Evolutionary conservation across 2,888 invertebrate genomes (phyloP), one percentile per base, ranked within the genome.

Genomic region (Julus scandinavius): DNA sequence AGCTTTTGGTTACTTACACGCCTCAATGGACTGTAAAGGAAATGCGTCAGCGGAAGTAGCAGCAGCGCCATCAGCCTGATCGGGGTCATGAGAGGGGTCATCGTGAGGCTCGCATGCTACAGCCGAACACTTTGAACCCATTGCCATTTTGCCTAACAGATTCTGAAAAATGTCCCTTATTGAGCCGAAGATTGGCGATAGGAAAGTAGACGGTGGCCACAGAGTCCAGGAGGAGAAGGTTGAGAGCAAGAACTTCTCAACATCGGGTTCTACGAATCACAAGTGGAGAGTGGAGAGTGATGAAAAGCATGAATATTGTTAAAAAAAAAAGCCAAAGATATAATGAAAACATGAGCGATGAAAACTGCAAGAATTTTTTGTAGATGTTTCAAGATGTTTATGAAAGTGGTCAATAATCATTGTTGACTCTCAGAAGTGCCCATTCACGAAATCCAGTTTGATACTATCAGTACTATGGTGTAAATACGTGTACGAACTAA

Each of bases 31-130:
- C 63, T 63, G 63, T 85, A 85, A 85, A 49, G 17, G 38, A 49
- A 41, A 84, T 41, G 11, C 41, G 38, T 84, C 84, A 84, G 84
- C 84, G 40, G 84, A 84, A 84, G 84, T 20, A 85, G 85, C 49
- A 40, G 38, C 86, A 38, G 86, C 38, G 29, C n/a, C 38, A 63
- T n/a, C 15, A 63, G 63, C 63, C 63, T 63, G 63, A 63, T 63
- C 20, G 63, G 63, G 63, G 63, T 63, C 63, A 63, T 63, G 63
- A 85, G 15, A 15, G 17, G 85, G 85, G 85, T 45, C 45, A n/a
- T n/a, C 7, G 85, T 87, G 63, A 40, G 72, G 87, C 38, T 63
- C 72, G 63, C 87, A 87, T 87, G 87, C 87, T 40, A 38, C 9
- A 58, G 87, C 87, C 87, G 29, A 58, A 41, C 87, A 72, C 72